phyloP scores from a whole-genome alignment of 2,888 invertebrate genomes.

The Synanthedon vespiformis region DNA sequence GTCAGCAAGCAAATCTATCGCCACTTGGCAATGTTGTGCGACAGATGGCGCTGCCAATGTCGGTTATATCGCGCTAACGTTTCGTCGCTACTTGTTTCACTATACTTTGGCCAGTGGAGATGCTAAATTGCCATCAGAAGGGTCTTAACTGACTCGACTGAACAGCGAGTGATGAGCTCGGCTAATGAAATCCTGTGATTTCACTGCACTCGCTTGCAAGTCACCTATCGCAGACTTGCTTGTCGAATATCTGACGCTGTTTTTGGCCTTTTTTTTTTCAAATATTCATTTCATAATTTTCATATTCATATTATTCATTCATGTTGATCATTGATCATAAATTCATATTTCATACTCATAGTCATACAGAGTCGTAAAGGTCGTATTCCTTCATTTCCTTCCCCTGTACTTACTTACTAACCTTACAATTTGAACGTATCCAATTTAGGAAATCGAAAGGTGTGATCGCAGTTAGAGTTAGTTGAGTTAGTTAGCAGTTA shows the following conservation, averaged over 20 bases:
- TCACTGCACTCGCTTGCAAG: slow-evolving; percentile 37
- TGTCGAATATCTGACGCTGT: slow-evolving; percentile 52
- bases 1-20: slow-evolving; percentile 15
- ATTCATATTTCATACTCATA: no score
- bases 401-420: no score
- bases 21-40: neutral
- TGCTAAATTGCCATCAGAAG: slow-evolving; percentile 40
- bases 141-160: slow-evolving; percentile 68
- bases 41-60: slow-evolving; percentile 22
- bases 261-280: slow-evolving; percentile 37
- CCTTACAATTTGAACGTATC: no score
- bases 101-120: neutral
- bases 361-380: no score
- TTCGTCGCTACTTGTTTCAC: slow-evolving; percentile 6
- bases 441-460: no score
- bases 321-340: no score
- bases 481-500: no score
- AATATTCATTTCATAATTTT: no score
- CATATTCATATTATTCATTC: no score
- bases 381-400: no score
- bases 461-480: no score
- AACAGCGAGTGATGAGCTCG: slow-evolving; percentile 62
- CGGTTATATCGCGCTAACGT: slow-evolving; percentile 18
- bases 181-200: slow-evolving; percentile 49
- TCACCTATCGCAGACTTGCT: slow-evolving; percentile 52